Conservation (phyloP, 2,888 invertebrate species). For the Cancer borealis region DNA sequence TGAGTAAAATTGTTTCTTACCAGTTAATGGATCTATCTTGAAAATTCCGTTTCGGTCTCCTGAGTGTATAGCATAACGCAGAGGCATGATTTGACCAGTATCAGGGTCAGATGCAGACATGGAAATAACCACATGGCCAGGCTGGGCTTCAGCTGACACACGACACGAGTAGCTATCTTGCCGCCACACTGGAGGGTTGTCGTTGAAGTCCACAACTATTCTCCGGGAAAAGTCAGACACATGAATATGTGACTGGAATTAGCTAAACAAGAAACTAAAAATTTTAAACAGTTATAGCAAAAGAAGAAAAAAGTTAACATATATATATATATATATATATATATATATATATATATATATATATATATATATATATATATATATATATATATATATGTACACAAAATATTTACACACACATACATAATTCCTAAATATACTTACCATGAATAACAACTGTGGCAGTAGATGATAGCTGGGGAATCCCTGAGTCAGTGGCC, state of each 20-base stretch:
- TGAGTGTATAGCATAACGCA: constrained; percentile 67
- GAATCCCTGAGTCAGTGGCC: constrained; percentile 71
- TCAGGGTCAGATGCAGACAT: constrained; percentile 74
- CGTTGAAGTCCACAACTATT: constrained; percentile 76
- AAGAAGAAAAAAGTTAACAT: background rate
- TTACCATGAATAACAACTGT: constrained; percentile 67
- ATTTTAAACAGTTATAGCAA: background rate
- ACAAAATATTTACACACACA: too few relatives aligned
- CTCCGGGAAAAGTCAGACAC: background rate
- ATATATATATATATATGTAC: background rate
- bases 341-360: background rate
- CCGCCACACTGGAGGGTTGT: constrained; percentile 76
- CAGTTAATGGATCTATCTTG: constrained; percentile 62
- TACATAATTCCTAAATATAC: background rate
- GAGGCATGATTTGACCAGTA: constrained; percentile 39
- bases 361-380: background rate
- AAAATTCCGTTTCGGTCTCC: constrained; percentile 64
- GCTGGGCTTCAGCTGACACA: constrained; percentile 69
- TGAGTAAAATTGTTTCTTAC: background rate
- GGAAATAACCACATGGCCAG: constrained; percentile 68
- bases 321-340: background rate
- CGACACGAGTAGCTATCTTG: constrained; percentile 66
- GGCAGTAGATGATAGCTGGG: constrained; percentile 68
- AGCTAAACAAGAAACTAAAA: background rate
- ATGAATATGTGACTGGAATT: background rate